Percentiles rank a stretch among this genome's conserved stretches.
Conservation (phyloP, 2,797 vertebrate genomes). For the Thaleichthys pacificus region DNA sequence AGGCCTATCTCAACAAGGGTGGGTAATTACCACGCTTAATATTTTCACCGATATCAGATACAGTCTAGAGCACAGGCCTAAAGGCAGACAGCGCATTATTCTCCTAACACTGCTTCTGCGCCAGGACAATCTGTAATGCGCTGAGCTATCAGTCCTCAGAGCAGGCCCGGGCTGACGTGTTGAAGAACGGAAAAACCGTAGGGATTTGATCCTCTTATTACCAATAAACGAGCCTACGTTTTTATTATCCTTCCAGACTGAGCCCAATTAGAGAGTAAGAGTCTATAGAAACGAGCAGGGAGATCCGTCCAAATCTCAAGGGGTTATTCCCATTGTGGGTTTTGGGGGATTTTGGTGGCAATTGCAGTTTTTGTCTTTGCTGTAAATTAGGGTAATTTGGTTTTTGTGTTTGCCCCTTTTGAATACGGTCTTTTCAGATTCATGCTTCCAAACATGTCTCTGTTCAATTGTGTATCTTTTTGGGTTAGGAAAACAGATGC, state of each 20-base stretch:
- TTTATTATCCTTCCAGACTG: constrained; percentile 41
- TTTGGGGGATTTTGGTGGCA: constrained; percentile 27
- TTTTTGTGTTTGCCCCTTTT: constrained; percentile 25
- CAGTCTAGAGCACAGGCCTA: constrained; percentile 54
- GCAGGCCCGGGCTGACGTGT: constrained; percentile 38
- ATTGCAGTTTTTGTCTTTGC: constrained; percentile 19
- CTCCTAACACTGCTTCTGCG: constrained; percentile 46
- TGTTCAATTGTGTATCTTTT: background rate
- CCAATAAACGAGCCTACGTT: constrained; percentile 40
- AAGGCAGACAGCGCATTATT: constrained; percentile 48
- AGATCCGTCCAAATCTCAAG: constrained; percentile 29
- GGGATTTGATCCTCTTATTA: constrained; percentile 43
- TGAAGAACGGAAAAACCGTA: constrained; percentile 34
- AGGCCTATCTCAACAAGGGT: constrained; percentile 52
- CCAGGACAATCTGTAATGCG: constrained; percentile 43
- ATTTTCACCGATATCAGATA: constrained; percentile 62
- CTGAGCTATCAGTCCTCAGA: constrained; percentile 47
- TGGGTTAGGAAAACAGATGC: constrained; percentile 7
- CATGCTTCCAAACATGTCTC: background rate
- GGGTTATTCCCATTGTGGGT: constrained; percentile 19
- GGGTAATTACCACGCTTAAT: constrained; percentile 67
- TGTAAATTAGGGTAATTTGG: constrained; percentile 31
- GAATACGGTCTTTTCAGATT: background rate
- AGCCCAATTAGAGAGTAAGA: constrained; percentile 52
- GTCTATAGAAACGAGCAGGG: constrained; percentile 36